Evolutionary conservation across 1,140 invertebrate genomes (phyloP).

Genomic region (Drosophila arizonae): DNA sequence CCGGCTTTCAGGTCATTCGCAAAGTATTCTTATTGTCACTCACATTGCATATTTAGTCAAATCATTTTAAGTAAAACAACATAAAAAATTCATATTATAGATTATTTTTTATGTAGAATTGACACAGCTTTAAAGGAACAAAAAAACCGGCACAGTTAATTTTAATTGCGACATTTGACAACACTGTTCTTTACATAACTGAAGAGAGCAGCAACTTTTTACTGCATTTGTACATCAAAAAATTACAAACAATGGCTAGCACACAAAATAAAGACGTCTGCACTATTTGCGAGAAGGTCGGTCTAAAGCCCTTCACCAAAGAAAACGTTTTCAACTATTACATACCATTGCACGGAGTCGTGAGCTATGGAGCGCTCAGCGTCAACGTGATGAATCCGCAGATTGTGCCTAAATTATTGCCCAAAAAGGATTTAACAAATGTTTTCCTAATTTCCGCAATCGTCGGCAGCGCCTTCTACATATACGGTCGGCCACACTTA

Average conservation of each 20-base stretch:
- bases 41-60: conserved; percentile 19
- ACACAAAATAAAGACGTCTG: conserved; percentile 56
- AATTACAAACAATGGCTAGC: conserved; percentile 61
- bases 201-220: conserved; percentile 53
- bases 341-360: conserved; percentile 85
- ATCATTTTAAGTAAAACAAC: neutral
- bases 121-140: neutral
- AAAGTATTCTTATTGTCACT: conserved; percentile 3
- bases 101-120: neutral
- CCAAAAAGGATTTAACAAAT: conserved; percentile 83
- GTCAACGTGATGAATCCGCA: conserved; percentile 88
- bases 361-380: conserved; percentile 86
- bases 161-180: conserved; percentile 29
- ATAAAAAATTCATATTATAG: neutral
- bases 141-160: conserved; percentile 27
- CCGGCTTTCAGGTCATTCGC: conserved; percentile 43
- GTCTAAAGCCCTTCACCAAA: conserved; percentile 85
- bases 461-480: conserved; percentile 86
- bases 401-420: conserved; percentile 84
- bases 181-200: conserved; percentile 72
- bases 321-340: conserved; percentile 86
- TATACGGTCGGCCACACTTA: conserved; percentile 85
- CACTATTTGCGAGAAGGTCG: conserved; percentile 83
- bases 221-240: conserved; percentile 55
- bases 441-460: conserved; percentile 85